phyloP scores from a whole-genome alignment of 2,888 invertebrate genomes.

The Imbricaverruca yamaguchii region DNA sequence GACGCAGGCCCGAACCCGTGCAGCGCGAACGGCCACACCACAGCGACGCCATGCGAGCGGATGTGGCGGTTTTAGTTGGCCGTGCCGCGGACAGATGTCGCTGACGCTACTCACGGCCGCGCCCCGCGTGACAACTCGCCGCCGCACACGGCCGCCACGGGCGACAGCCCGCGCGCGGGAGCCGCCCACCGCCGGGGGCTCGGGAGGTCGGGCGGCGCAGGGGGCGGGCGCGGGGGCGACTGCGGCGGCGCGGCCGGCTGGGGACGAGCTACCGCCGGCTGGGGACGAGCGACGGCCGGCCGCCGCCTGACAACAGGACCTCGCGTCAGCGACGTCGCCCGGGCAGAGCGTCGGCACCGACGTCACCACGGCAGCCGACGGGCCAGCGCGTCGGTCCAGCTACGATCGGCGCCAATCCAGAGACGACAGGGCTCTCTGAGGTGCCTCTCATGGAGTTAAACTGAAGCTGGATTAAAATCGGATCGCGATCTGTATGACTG shows the following conservation, averaged over 20 bases:
- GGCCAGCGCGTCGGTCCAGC: no score
- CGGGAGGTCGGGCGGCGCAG: neutral
- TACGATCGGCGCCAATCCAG: no score
- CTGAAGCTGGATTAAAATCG: no score
- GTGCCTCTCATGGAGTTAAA: no score
- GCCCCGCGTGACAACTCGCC: neutral
- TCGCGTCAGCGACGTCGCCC: neutral
- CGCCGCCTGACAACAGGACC: neutral
- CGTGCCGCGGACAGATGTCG: neutral
- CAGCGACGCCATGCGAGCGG: neutral
- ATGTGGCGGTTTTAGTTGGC: neutral
- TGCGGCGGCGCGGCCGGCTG: neutral
- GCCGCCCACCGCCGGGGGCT: neutral
- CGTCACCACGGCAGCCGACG: no score
- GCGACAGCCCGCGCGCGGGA: neutral
- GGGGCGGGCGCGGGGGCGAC: neutral
- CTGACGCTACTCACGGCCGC: constrained; percentile 14
- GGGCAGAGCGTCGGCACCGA: neutral
- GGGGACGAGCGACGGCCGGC: neutral
- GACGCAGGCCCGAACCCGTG: no score
- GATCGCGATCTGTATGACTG: no score
- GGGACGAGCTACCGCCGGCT: neutral
- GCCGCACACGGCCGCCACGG: neutral
- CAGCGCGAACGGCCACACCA: no score
- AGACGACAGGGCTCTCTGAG: no score